Evolutionary conservation across 2,797 vertebrate species (phyloP), one percentile per base, ranked within the genome.

Genomic region (Alfaro cultratus): DNA sequence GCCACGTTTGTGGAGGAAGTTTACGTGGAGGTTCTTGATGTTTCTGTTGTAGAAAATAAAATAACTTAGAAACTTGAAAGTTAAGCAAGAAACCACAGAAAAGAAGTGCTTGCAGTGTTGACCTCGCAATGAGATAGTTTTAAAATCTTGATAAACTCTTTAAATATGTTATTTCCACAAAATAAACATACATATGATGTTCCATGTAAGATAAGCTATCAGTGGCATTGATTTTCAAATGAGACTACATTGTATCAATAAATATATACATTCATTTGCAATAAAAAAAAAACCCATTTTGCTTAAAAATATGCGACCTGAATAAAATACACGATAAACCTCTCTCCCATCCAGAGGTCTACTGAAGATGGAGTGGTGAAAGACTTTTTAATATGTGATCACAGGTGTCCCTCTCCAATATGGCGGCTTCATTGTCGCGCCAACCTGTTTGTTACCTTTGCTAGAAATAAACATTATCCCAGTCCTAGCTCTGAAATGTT

Each of bases 331-430:
- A 62, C 1, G 13, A 31, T 62, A 15, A 16, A 62, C 29, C 29
- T 6, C 5, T 18, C 13, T 15, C 13, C n/a, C 57, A 7, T 60
- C 26, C 12, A 60, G 12, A 60, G 5, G 29, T 31, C 34, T 29
- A 7, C 57, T 62, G 29, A 62, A 67, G 31, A 64, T 39, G 8
- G 18, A 9, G 18, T 26, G 23, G 13, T 41, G 21, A 36, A 64
- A 64, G 31, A n/a, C 4, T 29, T 49, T 49, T 62, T 39, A 39
- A 36, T 41, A 68, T 41, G 10, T 39, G 18, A 67, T 8, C 10
- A n/a, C 26, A n/a, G 26, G 41, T 43, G 26, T 16, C 68, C 68
- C 68, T 71, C 68, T 71, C 43, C 68, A 71, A 71, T 45, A 71
- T 71, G 68, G 68, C 12, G 68, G 68, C 41, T 29, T n/a, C 12